phyloP scores from a whole-genome alignment of 2,113 vertebrate species.

The Malurus cyaneus region DNA sequence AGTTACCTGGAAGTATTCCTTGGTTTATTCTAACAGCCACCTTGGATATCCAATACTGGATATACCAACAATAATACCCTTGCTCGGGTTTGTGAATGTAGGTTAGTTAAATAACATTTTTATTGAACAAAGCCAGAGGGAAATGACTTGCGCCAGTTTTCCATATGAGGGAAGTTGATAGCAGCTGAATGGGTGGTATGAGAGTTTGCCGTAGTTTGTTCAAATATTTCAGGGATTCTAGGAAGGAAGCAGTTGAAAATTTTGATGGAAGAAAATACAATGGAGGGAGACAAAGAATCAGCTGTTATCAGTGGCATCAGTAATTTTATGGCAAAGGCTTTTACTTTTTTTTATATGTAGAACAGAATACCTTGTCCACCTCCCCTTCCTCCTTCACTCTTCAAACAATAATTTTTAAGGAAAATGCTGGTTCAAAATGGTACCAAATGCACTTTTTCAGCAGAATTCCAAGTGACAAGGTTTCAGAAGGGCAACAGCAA shows the following conservation, averaged over 20 bases:
- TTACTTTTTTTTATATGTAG: neutral
- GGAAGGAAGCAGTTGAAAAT: neutral
- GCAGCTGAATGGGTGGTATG: neutral
- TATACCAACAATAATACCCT: neutral
- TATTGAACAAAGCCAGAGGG: neutral
- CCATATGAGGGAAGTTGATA: neutral
- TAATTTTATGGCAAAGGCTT: neutral
- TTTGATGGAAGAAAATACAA: neutral
- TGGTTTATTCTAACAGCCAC: neutral
- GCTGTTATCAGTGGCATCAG: no score
- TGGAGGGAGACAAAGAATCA: neutral
- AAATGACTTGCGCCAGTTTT: neutral
- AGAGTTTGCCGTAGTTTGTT: neutral
- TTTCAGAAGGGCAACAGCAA: constrained; percentile 44
- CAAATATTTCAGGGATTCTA: neutral
- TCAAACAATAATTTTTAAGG: constrained; percentile 10
- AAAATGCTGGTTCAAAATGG: constrained; percentile 38
- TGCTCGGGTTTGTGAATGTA: neutral
- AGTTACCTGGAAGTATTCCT: neutral
- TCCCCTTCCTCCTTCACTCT: neutral
- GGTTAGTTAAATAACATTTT: neutral
- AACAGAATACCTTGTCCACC: neutral
- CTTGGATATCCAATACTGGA: neutral
- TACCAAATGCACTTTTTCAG: constrained; percentile 48
- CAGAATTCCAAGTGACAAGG: constrained; percentile 53